Evolutionary conservation across 2,113 vertebrate genomes (phyloP).

Genomic region (Corapipo altera): DNA sequence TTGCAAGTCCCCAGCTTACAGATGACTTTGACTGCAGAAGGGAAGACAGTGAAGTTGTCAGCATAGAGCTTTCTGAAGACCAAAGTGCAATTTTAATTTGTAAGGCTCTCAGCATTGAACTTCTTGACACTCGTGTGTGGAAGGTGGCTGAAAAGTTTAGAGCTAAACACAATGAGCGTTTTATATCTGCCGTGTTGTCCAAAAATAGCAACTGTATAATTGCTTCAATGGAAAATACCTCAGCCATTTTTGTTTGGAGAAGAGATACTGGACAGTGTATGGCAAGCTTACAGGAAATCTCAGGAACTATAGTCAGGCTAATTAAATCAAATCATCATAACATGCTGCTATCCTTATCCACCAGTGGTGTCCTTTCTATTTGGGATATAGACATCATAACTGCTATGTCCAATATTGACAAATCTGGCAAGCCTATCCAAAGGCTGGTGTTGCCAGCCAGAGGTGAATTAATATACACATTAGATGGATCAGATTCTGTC

Average conservation of each 20-base stretch:
- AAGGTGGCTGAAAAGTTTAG: slow-evolving; percentile 97
- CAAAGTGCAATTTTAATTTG: slow-evolving; percentile 95
- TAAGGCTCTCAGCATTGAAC: slow-evolving; percentile 93
- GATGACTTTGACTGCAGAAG: slow-evolving; percentile 96
- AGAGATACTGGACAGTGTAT: slow-evolving; percentile 97
- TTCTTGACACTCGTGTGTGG: slow-evolving; percentile 91
- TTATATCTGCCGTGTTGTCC: slow-evolving; percentile 92
- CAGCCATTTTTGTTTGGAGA: slow-evolving; percentile 97
- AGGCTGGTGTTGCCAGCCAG: slow-evolving; percentile 87
- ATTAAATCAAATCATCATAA: slow-evolving; percentile 97
- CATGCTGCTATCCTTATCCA: slow-evolving; percentile 92
- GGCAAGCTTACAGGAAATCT: slow-evolving; percentile 97
- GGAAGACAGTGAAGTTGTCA: slow-evolving; percentile 92
- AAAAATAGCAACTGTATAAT: slow-evolving; percentile 97
- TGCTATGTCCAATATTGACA: slow-evolving; percentile 99
- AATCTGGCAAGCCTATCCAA: slow-evolving; percentile 95
- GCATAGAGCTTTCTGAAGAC: slow-evolving; percentile 95
- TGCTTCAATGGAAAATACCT: slow-evolving; percentile 98
- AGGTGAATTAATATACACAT: slow-evolving; percentile 94
- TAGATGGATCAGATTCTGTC: slow-evolving; percentile 93
- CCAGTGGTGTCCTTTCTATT: slow-evolving; percentile 93
- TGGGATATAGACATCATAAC: slow-evolving; percentile 99
- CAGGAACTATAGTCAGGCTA: slow-evolving; percentile 94
- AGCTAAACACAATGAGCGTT: slow-evolving; percentile 92
- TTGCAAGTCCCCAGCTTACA: slow-evolving; percentile 88